Evolutionary conservation across 1,140 invertebrate species (phyloP).

Genomic region (Caenorhabditis briggsae): DNA sequence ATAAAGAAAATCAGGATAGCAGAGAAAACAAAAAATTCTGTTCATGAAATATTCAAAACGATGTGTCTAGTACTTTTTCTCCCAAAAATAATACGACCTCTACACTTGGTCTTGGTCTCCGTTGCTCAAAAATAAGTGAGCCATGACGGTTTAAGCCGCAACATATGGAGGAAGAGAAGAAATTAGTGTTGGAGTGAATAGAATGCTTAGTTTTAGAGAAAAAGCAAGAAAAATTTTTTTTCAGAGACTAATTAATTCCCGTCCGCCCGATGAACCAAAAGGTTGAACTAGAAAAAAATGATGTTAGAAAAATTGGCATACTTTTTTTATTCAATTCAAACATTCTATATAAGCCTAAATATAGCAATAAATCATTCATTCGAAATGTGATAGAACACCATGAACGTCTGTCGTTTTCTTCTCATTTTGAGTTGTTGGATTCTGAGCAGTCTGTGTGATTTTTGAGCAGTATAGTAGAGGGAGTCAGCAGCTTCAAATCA

Average conservation of each 20-base stretch:
- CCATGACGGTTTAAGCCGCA: neutral
- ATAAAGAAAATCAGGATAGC: no score
- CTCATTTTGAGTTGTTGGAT: no score
- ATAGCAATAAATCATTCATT: slow-evolving; percentile 36
- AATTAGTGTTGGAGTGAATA: slow-evolving; percentile 23
- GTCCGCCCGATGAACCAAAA: neutral
- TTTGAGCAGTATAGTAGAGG: neutral
- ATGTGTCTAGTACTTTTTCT: slow-evolving; percentile 23
- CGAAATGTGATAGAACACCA: slow-evolving; percentile 37
- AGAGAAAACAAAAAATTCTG: neutral
- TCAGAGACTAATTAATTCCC: slow-evolving; percentile 25
- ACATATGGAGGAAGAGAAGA: neutral
- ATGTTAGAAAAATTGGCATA: neutral
- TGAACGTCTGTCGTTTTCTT: slow-evolving; percentile 4
- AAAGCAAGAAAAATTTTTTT: neutral
- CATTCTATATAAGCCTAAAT: neutral
- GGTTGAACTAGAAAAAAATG: neutral
- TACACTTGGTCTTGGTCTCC: neutral
- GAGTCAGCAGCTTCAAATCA: neutral
- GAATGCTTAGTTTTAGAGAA: neutral
- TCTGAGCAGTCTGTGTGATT: neutral
- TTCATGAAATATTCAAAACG: slow-evolving; percentile 39
- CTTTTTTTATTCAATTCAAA: neutral
- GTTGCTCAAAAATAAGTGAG: neutral
- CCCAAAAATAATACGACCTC: neutral